A percentile compares a stretch with the other conserved stretches of the same genome.
Evolutionary conservation across 2,888 invertebrate species (phyloP).

Genomic region (Tolmerus cingulatus): DNA sequence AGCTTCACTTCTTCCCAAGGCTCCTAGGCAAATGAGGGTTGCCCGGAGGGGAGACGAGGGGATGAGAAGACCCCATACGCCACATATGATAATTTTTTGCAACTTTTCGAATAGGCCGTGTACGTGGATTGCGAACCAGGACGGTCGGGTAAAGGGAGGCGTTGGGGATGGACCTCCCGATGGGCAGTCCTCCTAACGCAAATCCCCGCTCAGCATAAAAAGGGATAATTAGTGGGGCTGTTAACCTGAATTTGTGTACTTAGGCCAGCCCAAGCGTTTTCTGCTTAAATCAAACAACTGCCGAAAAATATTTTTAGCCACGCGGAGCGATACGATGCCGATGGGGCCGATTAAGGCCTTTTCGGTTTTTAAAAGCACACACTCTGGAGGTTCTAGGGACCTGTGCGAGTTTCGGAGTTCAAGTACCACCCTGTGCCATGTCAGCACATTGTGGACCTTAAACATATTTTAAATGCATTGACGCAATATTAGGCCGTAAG

Average conservation of each 20-base stretch:
- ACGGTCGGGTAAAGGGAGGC: neutral
- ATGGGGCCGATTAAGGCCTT: neutral
- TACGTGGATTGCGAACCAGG: neutral
- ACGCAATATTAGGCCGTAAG: neutral
- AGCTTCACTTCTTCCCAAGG: neutral
- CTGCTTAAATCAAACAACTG: neutral
- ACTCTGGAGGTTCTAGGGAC: neutral
- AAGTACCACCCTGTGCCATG: neutral
- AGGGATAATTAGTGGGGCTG: slow-evolving; percentile 20
- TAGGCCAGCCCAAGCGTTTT: neutral
- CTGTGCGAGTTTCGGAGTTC: neutral
- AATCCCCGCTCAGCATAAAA: slow-evolving; percentile 10
- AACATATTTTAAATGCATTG: neutral
- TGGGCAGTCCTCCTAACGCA: slow-evolving; percentile 3
- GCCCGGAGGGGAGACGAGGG: neutral
- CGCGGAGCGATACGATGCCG: neutral
- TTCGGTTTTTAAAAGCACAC: neutral
- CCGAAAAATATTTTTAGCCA: neutral
- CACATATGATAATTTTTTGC: slow-evolving; percentile 10
- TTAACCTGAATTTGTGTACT: slow-evolving; percentile 34
- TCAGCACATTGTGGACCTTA: neutral
- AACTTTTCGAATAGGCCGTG: neutral
- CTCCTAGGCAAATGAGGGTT: neutral
- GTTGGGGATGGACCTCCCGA: neutral
- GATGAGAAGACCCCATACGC: neutral